Evolutionary conservation across 2,888 invertebrate species (phyloP).

Genomic region (Conomelus anceps): DNA sequence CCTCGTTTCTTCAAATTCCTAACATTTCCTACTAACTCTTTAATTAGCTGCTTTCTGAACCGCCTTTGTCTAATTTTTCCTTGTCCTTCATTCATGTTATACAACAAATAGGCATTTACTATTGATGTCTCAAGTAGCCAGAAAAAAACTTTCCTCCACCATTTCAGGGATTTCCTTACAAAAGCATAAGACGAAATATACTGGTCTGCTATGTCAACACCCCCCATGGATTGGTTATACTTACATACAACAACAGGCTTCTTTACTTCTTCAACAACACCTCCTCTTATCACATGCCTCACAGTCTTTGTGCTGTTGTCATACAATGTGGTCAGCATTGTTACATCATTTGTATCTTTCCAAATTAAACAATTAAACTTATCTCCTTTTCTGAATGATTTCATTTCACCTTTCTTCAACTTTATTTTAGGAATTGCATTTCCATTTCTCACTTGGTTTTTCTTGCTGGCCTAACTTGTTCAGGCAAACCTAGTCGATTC

Average conservation of each 20-base stretch:
- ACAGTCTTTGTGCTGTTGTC: constrained; percentile 4
- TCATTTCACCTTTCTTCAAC: neutral
- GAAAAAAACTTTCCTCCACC: constrained; percentile 14
- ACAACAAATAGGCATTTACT: constrained; percentile 15
- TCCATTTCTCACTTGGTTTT: neutral
- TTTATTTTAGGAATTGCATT: neutral
- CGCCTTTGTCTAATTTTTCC: neutral
- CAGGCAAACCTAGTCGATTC: constrained; percentile 5
- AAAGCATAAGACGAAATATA: neutral
- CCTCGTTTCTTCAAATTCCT: constrained; percentile 13
- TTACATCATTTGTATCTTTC: constrained; percentile 15
- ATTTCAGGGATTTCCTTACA: constrained; percentile 5
- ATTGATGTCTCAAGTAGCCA: constrained; percentile 17
- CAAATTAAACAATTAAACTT: constrained; percentile 5
- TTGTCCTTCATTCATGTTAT: neutral
- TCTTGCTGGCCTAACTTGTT: neutral
- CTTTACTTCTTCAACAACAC: neutral
- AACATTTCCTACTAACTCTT: constrained; percentile 7
- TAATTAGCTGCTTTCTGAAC: constrained; percentile 5
- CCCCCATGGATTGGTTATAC: constrained; percentile 17
- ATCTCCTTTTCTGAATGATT: neutral
- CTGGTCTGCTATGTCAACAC: constrained; percentile 12
- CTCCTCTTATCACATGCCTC: constrained; percentile 38
- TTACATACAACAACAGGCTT: constrained; percentile 15
- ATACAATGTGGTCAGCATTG: constrained; percentile 15